Base-by-base conservation (phyloP, 2,888 invertebrate genomes). In the Habroteleia sp. region DNA sequence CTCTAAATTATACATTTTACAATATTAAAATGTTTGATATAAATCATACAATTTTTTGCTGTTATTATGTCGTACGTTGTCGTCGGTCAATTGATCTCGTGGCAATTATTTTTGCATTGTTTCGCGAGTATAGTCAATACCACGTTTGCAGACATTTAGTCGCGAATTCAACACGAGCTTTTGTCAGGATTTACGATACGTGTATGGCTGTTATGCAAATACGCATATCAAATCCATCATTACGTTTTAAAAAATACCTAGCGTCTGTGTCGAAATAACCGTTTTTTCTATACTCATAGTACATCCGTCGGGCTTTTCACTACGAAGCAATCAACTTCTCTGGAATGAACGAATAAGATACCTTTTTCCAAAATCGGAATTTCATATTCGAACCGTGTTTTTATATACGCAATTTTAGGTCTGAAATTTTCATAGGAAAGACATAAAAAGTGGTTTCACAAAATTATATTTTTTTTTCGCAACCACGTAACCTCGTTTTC, bases 141-240 rank as follows among this genome's bases (percentile, higher is more conserved):
- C 29, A 14, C 11, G 62, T 52, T 52, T 20, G 37, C 39, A 48
- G 62, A 63, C 71, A 63, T 63, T 72, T 56, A 52, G 31, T 60
- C 17, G 39, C 13, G 17, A 27, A 25, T 41, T 16, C 46, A 29
- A 41, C 17, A 23, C 8, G 6, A 37, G 50, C 8, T 29, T 56
- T 62, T 46, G 31, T 35, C 23, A 4, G 16, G 52, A 62, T 71
- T 71, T 71, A 71, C 42, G 71, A 48, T 42, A 27, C 10, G 54
- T 23, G 46, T 56, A 46, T 17, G 20, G 27, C 33, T 48, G 54
- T 71, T 71, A 63, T 71, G 71, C 63, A 63, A 71, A 63, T 63
- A 35, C 27, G 10, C 33, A 14, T 37, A 48, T 41, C 37, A 44
- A 63, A 72, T 63, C 63, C 42, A 50, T 65, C 72, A 63, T 62